Percentiles rank a stretch among this genome's conserved stretches.
Evolutionary conservation across 2,888 invertebrate species (phyloP).

Genomic region (Perizoma affinitatum): DNA sequence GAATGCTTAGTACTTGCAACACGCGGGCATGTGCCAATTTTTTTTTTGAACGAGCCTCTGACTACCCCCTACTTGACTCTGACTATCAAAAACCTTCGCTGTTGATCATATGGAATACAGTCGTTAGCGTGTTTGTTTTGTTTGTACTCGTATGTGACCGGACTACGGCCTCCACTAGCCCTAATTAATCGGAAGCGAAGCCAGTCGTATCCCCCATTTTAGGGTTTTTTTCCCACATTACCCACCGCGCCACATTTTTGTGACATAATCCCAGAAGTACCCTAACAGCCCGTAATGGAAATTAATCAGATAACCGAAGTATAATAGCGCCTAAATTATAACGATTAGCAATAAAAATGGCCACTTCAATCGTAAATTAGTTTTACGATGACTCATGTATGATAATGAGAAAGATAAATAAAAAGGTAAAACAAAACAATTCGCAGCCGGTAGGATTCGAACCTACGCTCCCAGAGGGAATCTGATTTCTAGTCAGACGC

Average conservation of each 20-base stretch:
- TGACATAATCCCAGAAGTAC: constrained; percentile 35
- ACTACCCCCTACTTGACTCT: too few relatives aligned
- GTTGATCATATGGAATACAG: too few relatives aligned
- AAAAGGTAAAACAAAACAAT: constrained; percentile 38
- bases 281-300: constrained; percentile 36
- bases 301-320: constrained; percentile 37
- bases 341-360: constrained; percentile 50
- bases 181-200: constrained; percentile 56
- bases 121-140: too few relatives aligned
- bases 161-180: constrained; percentile 15
- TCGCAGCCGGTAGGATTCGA: constrained; percentile 95
- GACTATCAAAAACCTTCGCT: too few relatives aligned
- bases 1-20: too few relatives aligned
- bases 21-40: too few relatives aligned
- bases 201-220: constrained; percentile 32
- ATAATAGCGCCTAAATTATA: constrained; percentile 44
- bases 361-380: constrained; percentile 39
- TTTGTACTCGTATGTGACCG: not conserved
- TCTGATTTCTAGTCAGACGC: constrained; percentile 95
- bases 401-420: constrained; percentile 30
- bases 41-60: too few relatives aligned
- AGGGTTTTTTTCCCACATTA: constrained; percentile 50
- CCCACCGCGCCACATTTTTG: constrained; percentile 40
- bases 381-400: constrained; percentile 39
- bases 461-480: constrained; percentile 96